Conservation (phyloP, 2,797 vertebrate genomes). For the Distichodus sexfasciatus region DNA sequence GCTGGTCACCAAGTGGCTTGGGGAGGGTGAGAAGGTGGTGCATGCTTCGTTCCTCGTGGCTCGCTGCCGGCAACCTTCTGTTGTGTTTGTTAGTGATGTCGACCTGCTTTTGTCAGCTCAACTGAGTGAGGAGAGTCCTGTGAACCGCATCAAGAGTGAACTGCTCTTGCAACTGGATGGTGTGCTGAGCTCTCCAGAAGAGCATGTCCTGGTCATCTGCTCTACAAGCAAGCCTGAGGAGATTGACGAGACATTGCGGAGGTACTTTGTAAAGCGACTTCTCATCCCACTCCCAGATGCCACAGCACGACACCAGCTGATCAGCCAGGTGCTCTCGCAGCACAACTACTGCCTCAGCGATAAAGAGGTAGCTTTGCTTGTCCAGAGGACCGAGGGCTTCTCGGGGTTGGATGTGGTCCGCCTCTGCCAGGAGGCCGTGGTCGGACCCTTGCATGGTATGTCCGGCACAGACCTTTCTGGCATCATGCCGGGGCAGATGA, state of each 20-base stretch:
- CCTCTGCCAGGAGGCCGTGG: constrained; percentile 94
- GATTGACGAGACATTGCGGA: constrained; percentile 94
- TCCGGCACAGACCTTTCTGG: constrained; percentile 88
- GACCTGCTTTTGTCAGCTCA: constrained; percentile 91
- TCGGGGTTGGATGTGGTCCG: constrained; percentile 94
- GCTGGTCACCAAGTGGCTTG: constrained; percentile 93
- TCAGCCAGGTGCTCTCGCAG: constrained; percentile 98
- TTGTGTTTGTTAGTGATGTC: constrained; percentile 96
- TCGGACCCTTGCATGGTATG: constrained; percentile 91
- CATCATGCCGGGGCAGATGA: constrained; percentile 94
- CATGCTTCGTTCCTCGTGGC: constrained; percentile 95
- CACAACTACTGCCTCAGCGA: constrained; percentile 99
- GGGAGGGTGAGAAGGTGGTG: constrained; percentile 95
- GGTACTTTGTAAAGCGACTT: constrained; percentile 97
- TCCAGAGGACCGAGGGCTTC: constrained; percentile 98
- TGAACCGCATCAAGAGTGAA: constrained; percentile 92
- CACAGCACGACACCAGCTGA: constrained; percentile 97
- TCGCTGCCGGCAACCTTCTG: constrained; percentile 93
- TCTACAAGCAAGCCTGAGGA: constrained; percentile 98
- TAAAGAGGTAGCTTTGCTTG: constrained; percentile 96
- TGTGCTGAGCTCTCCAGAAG: constrained; percentile 90
- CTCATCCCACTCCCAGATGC: constrained; percentile 96
- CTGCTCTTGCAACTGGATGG: constrained; percentile 97
- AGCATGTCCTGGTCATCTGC: constrained; percentile 96
- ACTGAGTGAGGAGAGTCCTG: constrained; percentile 90